Evolutionary conservation across 2,888 invertebrate genomes (phyloP).

Genomic region (Cataglyphis livida): DNA sequence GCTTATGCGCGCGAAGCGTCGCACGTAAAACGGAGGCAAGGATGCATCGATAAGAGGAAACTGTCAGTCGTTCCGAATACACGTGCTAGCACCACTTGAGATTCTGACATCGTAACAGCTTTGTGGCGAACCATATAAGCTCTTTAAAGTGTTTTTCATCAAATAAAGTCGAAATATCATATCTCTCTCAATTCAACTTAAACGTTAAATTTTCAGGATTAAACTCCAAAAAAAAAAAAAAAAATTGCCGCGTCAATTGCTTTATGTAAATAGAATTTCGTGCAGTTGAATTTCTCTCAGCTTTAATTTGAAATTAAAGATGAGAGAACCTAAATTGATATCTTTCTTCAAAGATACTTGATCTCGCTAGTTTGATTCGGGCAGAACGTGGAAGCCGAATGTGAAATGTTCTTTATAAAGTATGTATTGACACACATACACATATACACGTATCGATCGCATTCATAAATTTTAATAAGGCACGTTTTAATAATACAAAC

Average conservation of each 20-base stretch:
- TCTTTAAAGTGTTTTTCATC: background rate
- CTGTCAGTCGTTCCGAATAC: background rate
- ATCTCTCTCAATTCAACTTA: background rate
- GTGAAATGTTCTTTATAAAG: constrained; percentile 12
- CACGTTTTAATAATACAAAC: constrained; percentile 29
- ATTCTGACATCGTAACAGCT: background rate
- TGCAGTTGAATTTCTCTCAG: background rate
- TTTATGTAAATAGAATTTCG: constrained; percentile 4
- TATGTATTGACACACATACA: background rate
- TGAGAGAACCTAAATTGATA: background rate
- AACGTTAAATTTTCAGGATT: background rate
- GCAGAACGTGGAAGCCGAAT: background rate
- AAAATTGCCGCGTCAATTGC: background rate
- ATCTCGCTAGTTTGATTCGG: constrained; percentile 25
- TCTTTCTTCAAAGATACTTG: constrained; percentile 11
- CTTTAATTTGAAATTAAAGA: background rate
- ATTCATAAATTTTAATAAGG: constrained; percentile 33
- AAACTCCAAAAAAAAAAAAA: too few species aligned
- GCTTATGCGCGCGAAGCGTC: background rate
- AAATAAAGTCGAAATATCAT: background rate
- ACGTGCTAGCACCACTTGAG: background rate
- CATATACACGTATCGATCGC: background rate
- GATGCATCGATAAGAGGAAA: constrained; percentile 10
- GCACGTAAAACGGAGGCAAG: background rate
- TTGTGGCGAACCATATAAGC: background rate